These are phyloP conservation scores for Sphaeramia orbicularis DNA, from an alignment of 2,797 vertebrate species.

Conservation along the genomic window DNA sequence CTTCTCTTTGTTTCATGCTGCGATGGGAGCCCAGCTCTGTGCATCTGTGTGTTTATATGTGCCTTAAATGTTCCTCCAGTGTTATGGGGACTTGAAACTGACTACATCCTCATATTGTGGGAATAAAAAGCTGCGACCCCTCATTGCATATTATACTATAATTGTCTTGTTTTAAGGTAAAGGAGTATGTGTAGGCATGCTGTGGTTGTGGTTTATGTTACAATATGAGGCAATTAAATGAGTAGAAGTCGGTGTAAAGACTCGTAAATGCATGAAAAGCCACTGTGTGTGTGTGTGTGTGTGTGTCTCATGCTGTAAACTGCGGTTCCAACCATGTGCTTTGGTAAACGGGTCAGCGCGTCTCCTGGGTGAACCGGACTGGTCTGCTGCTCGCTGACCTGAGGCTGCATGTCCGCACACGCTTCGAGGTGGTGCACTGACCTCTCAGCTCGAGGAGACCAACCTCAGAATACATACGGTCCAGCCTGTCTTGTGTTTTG, in stretches of 20 bases:
- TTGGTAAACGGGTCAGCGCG: slow-evolving; percentile 70
- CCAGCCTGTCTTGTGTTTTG: slow-evolving; percentile 10
- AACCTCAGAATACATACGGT: slow-evolving; percentile 27
- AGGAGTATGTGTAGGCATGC: too few relatives aligned
- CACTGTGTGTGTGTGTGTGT: slow-evolving; percentile 4
- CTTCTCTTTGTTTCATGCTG: slow-evolving; percentile 47
- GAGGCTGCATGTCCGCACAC: slow-evolving; percentile 56
- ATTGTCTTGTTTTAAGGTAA: too few relatives aligned
- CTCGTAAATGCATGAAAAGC: background rate
- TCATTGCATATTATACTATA: too few relatives aligned
- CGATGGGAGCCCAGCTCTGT: slow-evolving; percentile 35
- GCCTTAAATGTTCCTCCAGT: background rate
- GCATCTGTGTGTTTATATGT: slow-evolving; percentile 24
- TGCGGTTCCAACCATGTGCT: slow-evolving; percentile 48
- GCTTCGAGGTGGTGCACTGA: slow-evolving; percentile 56
- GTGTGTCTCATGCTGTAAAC: slow-evolving; percentile 31
- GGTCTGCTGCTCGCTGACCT: slow-evolving; percentile 72
- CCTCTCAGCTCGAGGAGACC: slow-evolving; percentile 50
- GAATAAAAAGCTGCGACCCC: too few relatives aligned
- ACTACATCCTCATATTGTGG: too few relatives aligned
- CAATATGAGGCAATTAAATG: too few relatives aligned
- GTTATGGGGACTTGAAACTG: too few relatives aligned
- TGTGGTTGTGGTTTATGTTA: too few relatives aligned
- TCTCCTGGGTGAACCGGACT: slow-evolving; percentile 62
- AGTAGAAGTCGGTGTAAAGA: too few relatives aligned